A percentile compares a stretch with the other conserved stretches of the same genome.
Conservation (phyloP, 1,140 invertebrate genomes). For the Lasioglossum albipes region DNA sequence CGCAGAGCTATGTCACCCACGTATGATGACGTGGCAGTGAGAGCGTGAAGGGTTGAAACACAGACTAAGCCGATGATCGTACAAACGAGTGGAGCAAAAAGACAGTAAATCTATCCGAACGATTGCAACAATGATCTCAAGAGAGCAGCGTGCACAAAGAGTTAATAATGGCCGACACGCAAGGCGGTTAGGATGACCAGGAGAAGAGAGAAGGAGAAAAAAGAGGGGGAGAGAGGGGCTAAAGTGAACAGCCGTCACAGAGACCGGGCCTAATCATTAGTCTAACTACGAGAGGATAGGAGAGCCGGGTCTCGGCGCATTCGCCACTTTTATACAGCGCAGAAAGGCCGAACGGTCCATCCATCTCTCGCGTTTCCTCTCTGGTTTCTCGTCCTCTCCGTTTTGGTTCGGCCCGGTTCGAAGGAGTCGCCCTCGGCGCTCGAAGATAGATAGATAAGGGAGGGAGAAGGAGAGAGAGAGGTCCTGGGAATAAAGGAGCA, state of each 20-base stretch:
- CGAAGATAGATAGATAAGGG: conserved; percentile 55
- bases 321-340: conserved; percentile 36
- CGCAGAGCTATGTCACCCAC: too few species aligned
- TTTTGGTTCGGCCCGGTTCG: conserved; percentile 12
- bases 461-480: background rate
- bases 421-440: conserved; percentile 45
- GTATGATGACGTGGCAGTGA: too few species aligned
- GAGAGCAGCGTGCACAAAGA: too few species aligned
- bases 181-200: too few species aligned
- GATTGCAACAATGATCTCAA: too few species aligned
- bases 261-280: conserved; percentile 36
- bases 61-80: too few species aligned
- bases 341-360: conserved; percentile 30
- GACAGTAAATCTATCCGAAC: too few species aligned
- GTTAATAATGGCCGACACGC: too few species aligned
- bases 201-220: background rate
- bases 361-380: conserved; percentile 21
- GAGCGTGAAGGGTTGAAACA: too few species aligned
- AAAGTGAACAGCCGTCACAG: conserved; percentile 29
- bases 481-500: conserved; percentile 51
- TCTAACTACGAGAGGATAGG: conserved; percentile 27
- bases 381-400: background rate
- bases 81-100: too few species aligned
- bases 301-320: conserved; percentile 15
- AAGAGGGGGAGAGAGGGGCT: conserved; percentile 3